A percentile compares a stretch with the other conserved stretches of the same genome.
Conservation (phyloP, 2,888 invertebrate genomes). For the Julus scanicus region DNA sequence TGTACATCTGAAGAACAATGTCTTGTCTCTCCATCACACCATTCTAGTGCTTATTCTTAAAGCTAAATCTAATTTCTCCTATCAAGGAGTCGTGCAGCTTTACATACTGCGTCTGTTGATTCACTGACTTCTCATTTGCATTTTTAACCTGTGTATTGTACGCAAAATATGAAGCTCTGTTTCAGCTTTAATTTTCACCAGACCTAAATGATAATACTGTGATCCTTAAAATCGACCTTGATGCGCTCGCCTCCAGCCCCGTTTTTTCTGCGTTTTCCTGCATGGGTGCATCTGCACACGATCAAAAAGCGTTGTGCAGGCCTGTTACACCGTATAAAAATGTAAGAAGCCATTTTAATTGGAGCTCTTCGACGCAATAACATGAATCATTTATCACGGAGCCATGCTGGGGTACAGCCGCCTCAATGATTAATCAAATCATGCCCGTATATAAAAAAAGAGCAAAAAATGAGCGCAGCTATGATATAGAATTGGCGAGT, state of each 20-base stretch:
- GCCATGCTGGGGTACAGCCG: not conserved
- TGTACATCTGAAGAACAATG: too few species aligned
- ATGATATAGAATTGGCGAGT: not conserved
- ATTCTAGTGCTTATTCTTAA: too few species aligned
- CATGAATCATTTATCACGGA: not conserved
- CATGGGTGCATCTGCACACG: not conserved
- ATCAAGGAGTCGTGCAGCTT: too few species aligned
- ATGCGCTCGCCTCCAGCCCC: not conserved
- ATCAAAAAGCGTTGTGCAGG: not conserved
- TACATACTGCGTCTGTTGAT: too few species aligned
- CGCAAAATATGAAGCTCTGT: not conserved
- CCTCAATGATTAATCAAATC: conserved; percentile 1
- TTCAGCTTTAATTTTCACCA: not conserved
- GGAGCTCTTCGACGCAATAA: not conserved
- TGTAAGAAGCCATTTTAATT: not conserved
- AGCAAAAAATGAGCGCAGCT: not conserved
- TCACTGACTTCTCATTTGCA: too few species aligned
- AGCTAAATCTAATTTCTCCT: too few species aligned
- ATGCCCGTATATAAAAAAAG: not conserved
- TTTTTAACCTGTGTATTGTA: not conserved
- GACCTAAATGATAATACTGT: not conserved
- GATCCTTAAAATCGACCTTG: not conserved
- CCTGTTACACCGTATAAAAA: not conserved
- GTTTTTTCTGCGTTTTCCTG: not conserved
- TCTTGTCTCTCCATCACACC: too few species aligned